Evolutionary conservation across 2,113 vertebrate species (phyloP), one percentile per base, ranked within the genome.

Genomic region (Rhinolophus sinicus): DNA sequence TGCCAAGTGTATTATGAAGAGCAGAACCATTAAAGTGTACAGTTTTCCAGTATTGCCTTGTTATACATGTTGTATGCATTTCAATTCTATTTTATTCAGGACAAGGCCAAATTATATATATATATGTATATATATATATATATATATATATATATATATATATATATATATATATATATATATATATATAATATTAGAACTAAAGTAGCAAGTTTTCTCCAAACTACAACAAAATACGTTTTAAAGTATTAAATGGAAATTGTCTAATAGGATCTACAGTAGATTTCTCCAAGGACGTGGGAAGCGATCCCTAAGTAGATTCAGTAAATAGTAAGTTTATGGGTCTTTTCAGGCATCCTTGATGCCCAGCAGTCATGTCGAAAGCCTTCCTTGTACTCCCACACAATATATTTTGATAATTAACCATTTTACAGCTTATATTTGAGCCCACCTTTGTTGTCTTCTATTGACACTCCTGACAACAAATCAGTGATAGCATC

Each of bases 231-330:
- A 52, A 70, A 88, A 75, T 38, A 50, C 54, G 12, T 67, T 78
- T 52, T 33, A 81, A 97, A 95, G 90, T 65, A 78, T 75, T 86
- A 93, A 75, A 67, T 70, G 35, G 38, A 97, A 93, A 35, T 83
- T 67, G 19, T 80, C 47, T 94, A 67, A 87, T 35, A 69, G 62
- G 35, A 52, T 86, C 40, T 35, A 52, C 6, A 33, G 30, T 35
- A 92, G 64, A 84, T 33, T 73, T 93, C 58, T 44, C 56, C 54
- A 60, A 73, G n/a, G 52, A 89, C n/a, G 28, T n/a, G 28, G 44
- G n/a, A 85, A 96, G 38, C 15, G 24, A 73, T 73, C 78, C 47
- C 26, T 80, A 77, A 47, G 40, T 14, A 50, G 26, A 70, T 16
- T 86, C 90, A 30, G 2, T 38, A 60, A 60, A 60, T 82, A 80